Evolutionary conservation across 2,113 vertebrate genomes (phyloP).

Genomic region (Dinomys branickii): DNA sequence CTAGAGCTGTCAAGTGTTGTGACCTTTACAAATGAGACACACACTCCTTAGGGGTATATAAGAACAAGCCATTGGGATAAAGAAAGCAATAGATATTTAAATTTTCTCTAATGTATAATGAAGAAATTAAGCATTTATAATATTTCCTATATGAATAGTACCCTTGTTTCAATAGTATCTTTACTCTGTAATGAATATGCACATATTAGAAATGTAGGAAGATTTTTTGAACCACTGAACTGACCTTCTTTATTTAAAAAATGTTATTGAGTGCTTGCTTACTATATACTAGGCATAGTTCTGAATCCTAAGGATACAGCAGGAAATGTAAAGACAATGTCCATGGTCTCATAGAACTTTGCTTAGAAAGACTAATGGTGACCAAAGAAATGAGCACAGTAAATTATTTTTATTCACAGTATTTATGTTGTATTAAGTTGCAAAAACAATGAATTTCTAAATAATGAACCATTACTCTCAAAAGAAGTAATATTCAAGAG

Average conservation of each 20-base stretch:
- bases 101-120: not conserved
- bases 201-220: not conserved
- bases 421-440: not conserved
- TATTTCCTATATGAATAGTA: not conserved
- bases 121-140: not conserved
- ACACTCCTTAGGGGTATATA: not conserved
- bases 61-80: not conserved
- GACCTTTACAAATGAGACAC: not conserved
- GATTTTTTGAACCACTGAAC: not conserved
- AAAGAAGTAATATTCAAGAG: not conserved
- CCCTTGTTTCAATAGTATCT: not conserved
- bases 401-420: not conserved
- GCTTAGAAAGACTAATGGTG: not conserved
- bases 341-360: not conserved
- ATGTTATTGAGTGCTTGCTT: not conserved
- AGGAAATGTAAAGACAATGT: not conserved
- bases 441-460: not conserved
- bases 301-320: not conserved
- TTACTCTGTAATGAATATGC: not conserved
- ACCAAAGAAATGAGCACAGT: not conserved
- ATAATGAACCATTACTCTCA: not conserved
- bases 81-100: not conserved
- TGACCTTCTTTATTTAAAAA: not conserved
- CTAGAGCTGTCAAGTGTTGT: not conserved
- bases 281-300: not conserved